Base-by-base conservation (phyloP, 2,888 invertebrate genomes). In the Plagodis dolabraria region DNA sequence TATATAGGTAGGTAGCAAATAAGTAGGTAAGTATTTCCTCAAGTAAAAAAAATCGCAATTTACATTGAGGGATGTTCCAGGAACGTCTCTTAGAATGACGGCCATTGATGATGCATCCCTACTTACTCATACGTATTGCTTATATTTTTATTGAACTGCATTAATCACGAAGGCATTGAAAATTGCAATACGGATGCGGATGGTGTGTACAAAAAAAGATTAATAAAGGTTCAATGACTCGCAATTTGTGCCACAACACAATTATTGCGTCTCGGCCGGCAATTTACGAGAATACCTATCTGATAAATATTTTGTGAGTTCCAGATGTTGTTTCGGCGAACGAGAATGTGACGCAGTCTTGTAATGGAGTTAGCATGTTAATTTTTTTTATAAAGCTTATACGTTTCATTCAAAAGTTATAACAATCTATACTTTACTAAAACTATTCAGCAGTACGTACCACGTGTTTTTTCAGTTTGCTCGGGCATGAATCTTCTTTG, bases 261-360 rank as follows among this genome's bases (percentile, higher is more conserved):
- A 22, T 22, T 22, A 73, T 71, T 77, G 72, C 75, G 69, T 63
- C 64, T 65, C 71, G 71, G 70, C 69, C 67, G 71, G 69, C 65
- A 72, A 72, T 79, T 80, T 80, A 79, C 76, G 77, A 79, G 75
- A 83, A 83, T 79, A 79, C 78, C 70, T 64, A 79, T 79, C 70
- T 64, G 72, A 82, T 85, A 83, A 85, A 87, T 83, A 83, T 86
- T 22, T 86, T 80, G 77, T 75, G 61, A 73, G 69, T 68, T 65
- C 72, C 71, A 70, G 68, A 71, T 64, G 70, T 65, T 63, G 65
- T 58, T 72, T 62, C 67, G 63, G 62, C 64, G 69, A 70, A 73
- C 67, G 69, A 72, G 69, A 72, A 72, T 70, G 74, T 80, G 77
- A 81, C 77, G 77, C 59, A 56, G 59, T 47, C 33, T 45, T 40